Evolutionary conservation across 2,888 invertebrate species (phyloP).

Genomic region (Cosmorhoe ocellata): DNA sequence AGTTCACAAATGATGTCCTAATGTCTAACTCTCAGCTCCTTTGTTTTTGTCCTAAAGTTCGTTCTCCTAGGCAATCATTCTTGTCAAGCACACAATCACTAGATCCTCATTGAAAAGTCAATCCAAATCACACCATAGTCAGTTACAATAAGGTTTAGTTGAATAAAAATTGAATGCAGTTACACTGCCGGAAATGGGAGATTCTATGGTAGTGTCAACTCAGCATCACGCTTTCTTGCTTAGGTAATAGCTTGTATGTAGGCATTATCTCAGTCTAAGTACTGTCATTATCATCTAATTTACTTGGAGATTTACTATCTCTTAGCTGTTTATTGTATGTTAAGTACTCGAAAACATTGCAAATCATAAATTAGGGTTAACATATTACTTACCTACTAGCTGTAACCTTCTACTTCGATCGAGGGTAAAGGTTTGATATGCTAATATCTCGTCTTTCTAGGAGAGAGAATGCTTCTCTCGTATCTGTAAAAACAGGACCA

Average conservation of each 20-base stretch:
- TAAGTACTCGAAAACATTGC: neutral
- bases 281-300: slow-evolving; percentile 34
- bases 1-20: neutral
- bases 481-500: too few relatives aligned
- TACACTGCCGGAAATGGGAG: slow-evolving; percentile 25
- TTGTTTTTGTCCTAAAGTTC: slow-evolving; percentile 3
- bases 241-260: slow-evolving; percentile 33
- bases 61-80: slow-evolving; percentile 14
- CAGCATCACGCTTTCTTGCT: slow-evolving; percentile 38
- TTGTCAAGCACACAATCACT: slow-evolving; percentile 11
- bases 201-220: slow-evolving; percentile 27
- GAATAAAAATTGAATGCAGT: neutral
- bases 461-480: too few relatives aligned
- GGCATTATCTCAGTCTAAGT: slow-evolving; percentile 28
- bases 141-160: slow-evolving; percentile 1
- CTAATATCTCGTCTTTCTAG: too few relatives aligned
- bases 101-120: neutral
- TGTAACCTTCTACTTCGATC: too few relatives aligned
- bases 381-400: too few relatives aligned
- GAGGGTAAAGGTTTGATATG: too few relatives aligned
- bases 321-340: slow-evolving; percentile 17
- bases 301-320: slow-evolving; percentile 29
- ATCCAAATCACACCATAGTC: slow-evolving; percentile 5
- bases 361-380: neutral
- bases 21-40: neutral